Conservation (phyloP, 2,113 vertebrate species). For the Trachemys scripta region DNA sequence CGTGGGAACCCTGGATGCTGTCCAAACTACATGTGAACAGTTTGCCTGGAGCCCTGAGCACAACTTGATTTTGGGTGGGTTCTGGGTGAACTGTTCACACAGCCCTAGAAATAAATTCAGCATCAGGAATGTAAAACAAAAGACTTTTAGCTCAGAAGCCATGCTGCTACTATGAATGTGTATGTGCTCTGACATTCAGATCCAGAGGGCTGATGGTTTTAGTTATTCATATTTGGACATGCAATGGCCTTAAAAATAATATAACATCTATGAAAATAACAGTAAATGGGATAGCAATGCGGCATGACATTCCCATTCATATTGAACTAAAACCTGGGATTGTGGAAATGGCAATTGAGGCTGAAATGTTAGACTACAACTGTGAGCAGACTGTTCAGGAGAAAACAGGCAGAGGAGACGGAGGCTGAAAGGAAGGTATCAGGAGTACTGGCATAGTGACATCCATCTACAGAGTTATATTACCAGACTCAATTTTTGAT, state of each 20-base stretch:
- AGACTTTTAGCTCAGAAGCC: background rate
- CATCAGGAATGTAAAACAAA: background rate
- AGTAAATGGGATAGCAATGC: background rate
- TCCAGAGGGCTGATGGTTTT: fast-evolving
- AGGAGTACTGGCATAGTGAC: background rate
- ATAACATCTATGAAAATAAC: conserved; percentile 10
- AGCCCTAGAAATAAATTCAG: background rate
- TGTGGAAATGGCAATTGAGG: conserved; percentile 7
- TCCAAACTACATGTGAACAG: background rate
- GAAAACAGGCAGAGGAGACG: background rate
- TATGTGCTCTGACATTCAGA: background rate
- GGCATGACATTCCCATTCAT: conserved; percentile 4
- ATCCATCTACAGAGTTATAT: background rate
- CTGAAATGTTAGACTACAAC: background rate
- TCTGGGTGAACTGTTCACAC: background rate
- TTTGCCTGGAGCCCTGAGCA: background rate
- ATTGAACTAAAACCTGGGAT: background rate
- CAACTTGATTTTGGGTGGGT: background rate
- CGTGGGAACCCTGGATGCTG: background rate
- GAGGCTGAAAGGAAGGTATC: background rate
- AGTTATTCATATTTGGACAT: conserved; percentile 13
- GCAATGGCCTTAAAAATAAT: conserved; percentile 37
- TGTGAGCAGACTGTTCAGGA: background rate
- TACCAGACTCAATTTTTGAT: fast-evolving
- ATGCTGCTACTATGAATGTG: background rate